Conservation (phyloP, 2,797 vertebrate species). For the Periophthalmus magnuspinnatus region DNA sequence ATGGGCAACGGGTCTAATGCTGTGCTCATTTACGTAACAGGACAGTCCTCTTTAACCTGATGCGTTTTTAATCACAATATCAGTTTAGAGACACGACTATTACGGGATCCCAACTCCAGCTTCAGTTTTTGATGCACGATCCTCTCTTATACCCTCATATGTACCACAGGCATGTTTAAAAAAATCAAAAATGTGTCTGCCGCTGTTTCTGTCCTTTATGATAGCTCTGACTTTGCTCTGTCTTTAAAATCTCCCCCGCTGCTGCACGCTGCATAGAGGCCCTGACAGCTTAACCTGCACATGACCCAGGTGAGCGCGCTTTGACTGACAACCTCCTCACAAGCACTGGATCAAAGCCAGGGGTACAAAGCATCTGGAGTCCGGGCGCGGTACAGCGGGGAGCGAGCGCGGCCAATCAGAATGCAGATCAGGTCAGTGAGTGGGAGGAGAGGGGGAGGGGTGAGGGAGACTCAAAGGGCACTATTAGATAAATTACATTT, state of each 20-base stretch:
- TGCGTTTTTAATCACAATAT: too few species aligned
- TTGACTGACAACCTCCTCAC: conserved; percentile 9
- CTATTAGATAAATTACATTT: conserved; percentile 3
- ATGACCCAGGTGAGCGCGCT: conserved; percentile 6
- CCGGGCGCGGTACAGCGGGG: background rate
- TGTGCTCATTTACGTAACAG: too few species aligned
- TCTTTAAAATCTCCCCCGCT: background rate
- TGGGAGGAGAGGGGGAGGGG: background rate
- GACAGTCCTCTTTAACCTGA: too few species aligned
- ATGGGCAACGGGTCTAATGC: too few species aligned
- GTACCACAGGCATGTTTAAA: background rate
- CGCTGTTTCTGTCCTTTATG: background rate
- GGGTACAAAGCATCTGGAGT: conserved; percentile 1
- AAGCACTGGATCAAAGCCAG: conserved; percentile 6
- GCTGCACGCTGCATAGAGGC: background rate
- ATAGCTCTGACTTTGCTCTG: background rate
- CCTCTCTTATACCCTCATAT: conserved; percentile 22
- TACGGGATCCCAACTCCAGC: background rate
- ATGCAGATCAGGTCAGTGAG: background rate
- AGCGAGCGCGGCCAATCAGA: background rate
- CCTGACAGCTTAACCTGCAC: conserved; percentile 9
- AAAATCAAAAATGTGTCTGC: background rate
- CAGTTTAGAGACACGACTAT: background rate
- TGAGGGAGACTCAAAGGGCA: background rate
- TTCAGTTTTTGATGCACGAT: background rate